Conservation (phyloP, 2,888 invertebrate genomes). For the Drosophila cracens region DNA sequence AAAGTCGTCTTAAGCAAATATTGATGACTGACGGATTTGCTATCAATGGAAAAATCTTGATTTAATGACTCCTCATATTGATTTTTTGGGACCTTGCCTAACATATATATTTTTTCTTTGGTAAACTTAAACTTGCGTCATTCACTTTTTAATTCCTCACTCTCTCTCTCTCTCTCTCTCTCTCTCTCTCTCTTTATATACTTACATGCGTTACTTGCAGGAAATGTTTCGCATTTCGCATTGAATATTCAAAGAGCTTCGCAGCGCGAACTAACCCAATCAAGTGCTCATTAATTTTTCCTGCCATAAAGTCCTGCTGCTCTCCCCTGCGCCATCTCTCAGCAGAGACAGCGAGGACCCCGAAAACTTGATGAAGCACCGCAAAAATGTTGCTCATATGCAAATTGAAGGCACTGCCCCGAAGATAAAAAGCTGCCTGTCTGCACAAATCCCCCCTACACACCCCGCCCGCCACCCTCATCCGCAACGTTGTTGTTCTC, state of each 20-base stretch:
- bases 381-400: conserved; percentile 65
- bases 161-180: background rate
- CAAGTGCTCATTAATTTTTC: conserved; percentile 64
- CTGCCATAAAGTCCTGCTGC: conserved; percentile 40
- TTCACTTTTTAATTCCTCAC: background rate
- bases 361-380: conserved; percentile 54
- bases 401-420: conserved; percentile 41
- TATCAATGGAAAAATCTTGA: background rate
- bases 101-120: background rate
- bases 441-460: background rate
- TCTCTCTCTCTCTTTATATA: no score
- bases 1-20: background rate
- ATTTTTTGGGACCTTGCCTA: background rate
- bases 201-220: conserved; percentile 12
- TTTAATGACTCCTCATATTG: background rate
- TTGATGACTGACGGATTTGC: background rate
- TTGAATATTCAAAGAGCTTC: conserved; percentile 61
- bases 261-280: conserved; percentile 59
- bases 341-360: background rate
- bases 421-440: conserved; percentile 7
- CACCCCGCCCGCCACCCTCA: background rate
- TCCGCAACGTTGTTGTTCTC: background rate
- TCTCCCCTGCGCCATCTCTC: conserved; percentile 3
- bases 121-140: background rate
- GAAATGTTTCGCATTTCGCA: conserved; percentile 26